These are phyloP conservation scores for Neoarius graeffei DNA, from an alignment of 2,113 vertebrate genomes.

Conservation along the genomic window DNA sequence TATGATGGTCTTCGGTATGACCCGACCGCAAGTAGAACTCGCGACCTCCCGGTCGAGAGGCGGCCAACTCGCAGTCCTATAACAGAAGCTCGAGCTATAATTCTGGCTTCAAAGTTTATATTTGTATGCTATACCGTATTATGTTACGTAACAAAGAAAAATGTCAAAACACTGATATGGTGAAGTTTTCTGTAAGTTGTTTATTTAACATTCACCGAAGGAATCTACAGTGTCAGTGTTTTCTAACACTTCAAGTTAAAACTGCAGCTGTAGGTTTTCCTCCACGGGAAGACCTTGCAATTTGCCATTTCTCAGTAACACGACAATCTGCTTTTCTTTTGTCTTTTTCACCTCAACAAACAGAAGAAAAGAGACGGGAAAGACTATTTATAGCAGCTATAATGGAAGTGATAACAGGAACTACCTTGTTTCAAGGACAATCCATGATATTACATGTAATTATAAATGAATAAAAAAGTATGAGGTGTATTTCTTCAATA, in stretches of 20 bases:
- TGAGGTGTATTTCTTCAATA: neutral
- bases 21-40: too few species aligned
- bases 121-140: neutral
- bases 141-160: neutral
- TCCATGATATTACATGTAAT: neutral
- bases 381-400: neutral
- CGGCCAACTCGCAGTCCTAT: neutral
- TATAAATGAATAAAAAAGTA: neutral
- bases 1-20: too few species aligned
- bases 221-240: neutral
- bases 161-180: neutral
- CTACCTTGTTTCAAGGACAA: neutral
- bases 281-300: neutral
- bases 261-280: neutral
- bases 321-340: neutral
- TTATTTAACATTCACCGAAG: neutral
- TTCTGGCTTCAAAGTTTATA: neutral
- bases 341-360: neutral
- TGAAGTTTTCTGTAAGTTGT: neutral
- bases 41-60: too few species aligned
- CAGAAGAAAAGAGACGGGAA: neutral
- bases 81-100: neutral
- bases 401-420: neutral
- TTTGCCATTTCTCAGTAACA: neutral
- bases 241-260: neutral